phyloP scores from a whole-genome alignment of 2,888 invertebrate genomes.

The Eucera pruinosa region DNA sequence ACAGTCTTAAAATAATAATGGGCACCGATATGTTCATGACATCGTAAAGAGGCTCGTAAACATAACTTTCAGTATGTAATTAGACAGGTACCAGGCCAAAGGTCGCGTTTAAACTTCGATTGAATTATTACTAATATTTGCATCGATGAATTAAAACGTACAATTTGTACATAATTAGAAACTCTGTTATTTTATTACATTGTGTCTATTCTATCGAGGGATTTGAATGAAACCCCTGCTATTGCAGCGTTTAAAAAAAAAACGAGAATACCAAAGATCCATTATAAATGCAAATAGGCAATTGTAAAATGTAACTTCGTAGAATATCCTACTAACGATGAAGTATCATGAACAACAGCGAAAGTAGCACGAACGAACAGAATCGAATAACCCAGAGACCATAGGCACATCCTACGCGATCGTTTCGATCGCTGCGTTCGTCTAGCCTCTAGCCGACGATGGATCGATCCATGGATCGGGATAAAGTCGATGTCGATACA shows the following conservation, averaged over 20 bases:
- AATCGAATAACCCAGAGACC: no score
- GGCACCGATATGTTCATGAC: background rate
- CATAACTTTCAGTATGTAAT: background rate
- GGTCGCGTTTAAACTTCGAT: background rate
- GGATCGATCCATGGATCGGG: constrained; percentile 7
- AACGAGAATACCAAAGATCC: background rate
- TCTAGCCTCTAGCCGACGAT: constrained; percentile 16
- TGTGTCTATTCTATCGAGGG: background rate
- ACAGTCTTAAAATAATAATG: background rate
- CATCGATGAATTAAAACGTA: background rate
- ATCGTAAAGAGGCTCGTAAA: background rate
- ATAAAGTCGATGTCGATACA: constrained; percentile 65
- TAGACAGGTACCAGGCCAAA: background rate
- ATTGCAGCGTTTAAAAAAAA: background rate
- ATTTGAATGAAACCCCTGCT: no score
- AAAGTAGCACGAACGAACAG: background rate
- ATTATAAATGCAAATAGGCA: background rate
- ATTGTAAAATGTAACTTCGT: background rate
- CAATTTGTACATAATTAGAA: background rate
- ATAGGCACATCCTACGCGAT: constrained; percentile 43
- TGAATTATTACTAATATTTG: background rate
- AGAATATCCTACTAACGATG: background rate
- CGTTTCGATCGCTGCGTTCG: constrained; percentile 44
- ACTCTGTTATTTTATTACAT: background rate
- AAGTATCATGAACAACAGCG: background rate